Evolutionary conservation across 2,888 invertebrate species (phyloP).

Genomic region (Megaustenia siamemsis): DNA sequence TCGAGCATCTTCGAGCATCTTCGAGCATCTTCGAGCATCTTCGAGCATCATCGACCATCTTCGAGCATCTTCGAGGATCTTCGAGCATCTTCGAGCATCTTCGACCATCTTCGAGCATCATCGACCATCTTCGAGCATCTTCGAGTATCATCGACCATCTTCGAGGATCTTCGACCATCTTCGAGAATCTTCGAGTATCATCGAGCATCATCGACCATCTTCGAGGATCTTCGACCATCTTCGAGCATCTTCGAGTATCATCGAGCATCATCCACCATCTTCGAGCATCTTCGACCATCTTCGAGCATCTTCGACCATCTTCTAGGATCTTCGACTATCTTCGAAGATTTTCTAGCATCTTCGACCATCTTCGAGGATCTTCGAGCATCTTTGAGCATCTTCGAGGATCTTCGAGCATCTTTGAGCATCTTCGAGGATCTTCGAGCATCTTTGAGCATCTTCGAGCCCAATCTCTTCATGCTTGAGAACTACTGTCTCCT

Average conservation of each 20-base stretch:
- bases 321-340: background rate
- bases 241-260: background rate
- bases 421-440: background rate
- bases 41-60: background rate
- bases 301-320: background rate
- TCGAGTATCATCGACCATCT: background rate
- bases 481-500: no score
- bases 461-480: no score
- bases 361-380: background rate
- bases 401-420: background rate
- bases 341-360: background rate
- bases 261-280: background rate
- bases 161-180: background rate
- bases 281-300: background rate
- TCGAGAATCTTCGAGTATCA: background rate
- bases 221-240: background rate
- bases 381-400: background rate
- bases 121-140: background rate
- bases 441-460: no score
- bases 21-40: background rate
- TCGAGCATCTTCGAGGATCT: background rate
- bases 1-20: background rate
- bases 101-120: background rate
- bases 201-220: background rate
- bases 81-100: background rate